These are phyloP conservation scores for Aphidoletes aphidimyza DNA, from an alignment of 2,888 invertebrate genomes.

Conservation along the genomic window DNA sequence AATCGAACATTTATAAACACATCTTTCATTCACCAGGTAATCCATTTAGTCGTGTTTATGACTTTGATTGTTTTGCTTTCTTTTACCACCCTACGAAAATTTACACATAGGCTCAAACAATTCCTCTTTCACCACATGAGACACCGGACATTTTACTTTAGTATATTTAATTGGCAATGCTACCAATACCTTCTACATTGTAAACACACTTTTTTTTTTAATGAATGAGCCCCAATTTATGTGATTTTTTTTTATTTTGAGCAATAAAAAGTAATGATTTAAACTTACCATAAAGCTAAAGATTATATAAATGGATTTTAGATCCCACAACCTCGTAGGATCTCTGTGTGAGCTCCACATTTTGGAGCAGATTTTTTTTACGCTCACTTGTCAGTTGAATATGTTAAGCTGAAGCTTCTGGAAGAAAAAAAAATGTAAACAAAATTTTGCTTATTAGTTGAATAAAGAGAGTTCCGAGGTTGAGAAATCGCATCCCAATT, in stretches of 20 bases:
- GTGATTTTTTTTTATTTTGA: neutral
- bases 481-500: no score
- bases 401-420: neutral
- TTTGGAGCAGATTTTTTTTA: conserved; percentile 60
- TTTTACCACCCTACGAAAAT: neutral
- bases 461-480: neutral
- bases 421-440: neutral
- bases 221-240: conserved; percentile 60
- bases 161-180: no score
- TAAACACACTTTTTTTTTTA: no score
- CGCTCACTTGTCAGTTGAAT: neutral
- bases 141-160: no score
- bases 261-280: conserved; percentile 49
- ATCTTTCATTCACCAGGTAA: no score
- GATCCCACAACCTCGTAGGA: conserved; percentile 68
- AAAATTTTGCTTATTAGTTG: neutral
- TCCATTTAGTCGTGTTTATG: neutral
- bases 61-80: neutral
- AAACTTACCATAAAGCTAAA: conserved; percentile 66
- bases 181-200: no score
- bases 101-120: no score
- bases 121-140: no score
- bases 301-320: conserved; percentile 65
- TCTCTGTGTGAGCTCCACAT: conserved; percentile 68
- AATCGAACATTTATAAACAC: neutral